phyloP scores from a whole-genome alignment of 2,113 vertebrate genomes.

The Microcebus lehilahytsara region DNA sequence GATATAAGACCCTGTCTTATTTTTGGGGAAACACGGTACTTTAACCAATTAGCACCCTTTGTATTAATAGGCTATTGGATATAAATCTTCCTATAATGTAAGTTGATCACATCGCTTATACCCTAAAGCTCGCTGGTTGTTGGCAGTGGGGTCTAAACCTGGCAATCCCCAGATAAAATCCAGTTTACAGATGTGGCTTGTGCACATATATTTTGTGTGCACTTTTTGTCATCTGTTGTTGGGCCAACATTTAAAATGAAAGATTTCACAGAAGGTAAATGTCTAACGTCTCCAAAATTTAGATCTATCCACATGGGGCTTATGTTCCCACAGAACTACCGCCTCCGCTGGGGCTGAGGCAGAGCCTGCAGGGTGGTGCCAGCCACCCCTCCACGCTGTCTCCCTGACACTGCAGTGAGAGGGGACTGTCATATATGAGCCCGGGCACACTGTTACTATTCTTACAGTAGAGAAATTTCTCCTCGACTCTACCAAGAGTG shows the following conservation, averaged over 20 bases:
- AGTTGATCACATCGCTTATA: not conserved
- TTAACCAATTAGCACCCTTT: not conserved
- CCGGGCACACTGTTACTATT: not conserved
- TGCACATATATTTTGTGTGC: not conserved
- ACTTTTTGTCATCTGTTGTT: not conserved
- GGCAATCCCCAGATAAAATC: not conserved
- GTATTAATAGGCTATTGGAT: not conserved
- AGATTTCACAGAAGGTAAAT: constrained; percentile 3
- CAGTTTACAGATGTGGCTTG: not conserved
- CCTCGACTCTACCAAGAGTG: not conserved
- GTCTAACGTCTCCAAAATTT: not conserved
- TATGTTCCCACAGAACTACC: not conserved
- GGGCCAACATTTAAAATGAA: not conserved
- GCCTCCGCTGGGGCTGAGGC: not conserved
- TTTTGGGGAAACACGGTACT: not conserved
- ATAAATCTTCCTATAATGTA: not conserved
- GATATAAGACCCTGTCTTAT: no score
- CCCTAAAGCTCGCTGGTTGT: not conserved
- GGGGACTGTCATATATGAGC: not conserved
- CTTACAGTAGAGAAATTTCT: not conserved
- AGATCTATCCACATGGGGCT: not conserved
- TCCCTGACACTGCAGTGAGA: not conserved
- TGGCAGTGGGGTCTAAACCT: not conserved
- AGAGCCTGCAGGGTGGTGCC: no score
- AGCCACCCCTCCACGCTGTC: not conserved